phyloP scores from a whole-genome alignment of 2,888 invertebrate genomes.

The Cacoxenus indagator region DNA sequence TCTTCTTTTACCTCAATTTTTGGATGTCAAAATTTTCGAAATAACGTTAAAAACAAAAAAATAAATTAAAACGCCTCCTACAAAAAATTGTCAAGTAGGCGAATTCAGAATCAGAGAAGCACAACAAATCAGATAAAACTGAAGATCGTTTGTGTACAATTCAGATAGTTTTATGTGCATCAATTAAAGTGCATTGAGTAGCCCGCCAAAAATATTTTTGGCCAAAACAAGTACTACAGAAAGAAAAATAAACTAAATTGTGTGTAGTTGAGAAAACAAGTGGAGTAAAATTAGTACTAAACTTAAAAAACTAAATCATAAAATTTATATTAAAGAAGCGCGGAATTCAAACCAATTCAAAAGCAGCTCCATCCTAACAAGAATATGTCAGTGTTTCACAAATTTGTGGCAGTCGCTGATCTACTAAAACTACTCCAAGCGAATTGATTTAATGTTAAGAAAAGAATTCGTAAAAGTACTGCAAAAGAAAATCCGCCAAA shows the following conservation, averaged over 20 bases:
- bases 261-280: neutral
- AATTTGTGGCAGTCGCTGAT: neutral
- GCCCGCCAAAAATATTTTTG: conserved; percentile 10
- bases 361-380: too few relatives aligned
- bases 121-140: too few relatives aligned
- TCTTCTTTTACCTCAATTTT: conserved; percentile 26
- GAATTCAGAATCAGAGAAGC: neutral
- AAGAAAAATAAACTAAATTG: neutral
- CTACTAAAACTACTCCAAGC: neutral
- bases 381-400: too few relatives aligned
- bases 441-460: neutral
- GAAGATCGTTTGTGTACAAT: too few relatives aligned
- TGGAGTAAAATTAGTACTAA: neutral
- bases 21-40: neutral
- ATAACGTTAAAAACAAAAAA: conserved; percentile 32
- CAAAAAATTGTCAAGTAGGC: neutral
- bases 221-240: neutral
- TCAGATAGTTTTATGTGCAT: too few relatives aligned
- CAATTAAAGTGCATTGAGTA: conserved; percentile 5
- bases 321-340: too few relatives aligned
- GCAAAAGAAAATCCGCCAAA: neutral
- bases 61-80: conserved; percentile 26
- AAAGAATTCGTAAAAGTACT: neutral
- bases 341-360: too few relatives aligned
- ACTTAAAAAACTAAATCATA: neutral